These are phyloP conservation scores for Harlomillsia oculata DNA, from an alignment of 1,140 invertebrate genomes.

Conservation along the genomic window DNA sequence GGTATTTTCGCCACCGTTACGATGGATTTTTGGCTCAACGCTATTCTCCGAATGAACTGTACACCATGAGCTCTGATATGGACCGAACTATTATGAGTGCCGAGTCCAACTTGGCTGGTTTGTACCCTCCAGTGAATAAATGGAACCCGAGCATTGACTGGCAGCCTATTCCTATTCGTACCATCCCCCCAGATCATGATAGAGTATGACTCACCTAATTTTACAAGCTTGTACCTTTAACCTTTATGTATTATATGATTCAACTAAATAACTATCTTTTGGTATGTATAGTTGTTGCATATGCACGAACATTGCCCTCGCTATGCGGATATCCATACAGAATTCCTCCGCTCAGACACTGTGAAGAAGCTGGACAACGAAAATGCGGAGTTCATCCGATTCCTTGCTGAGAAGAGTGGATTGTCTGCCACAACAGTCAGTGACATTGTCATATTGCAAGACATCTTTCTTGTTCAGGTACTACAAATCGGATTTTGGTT, in stretches of 20 bases:
- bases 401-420: constrained; percentile 53
- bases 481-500: no score
- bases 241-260: not conserved
- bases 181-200: constrained; percentile 56
- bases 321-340: constrained; percentile 49
- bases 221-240: no score
- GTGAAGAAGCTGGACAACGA: constrained; percentile 50
- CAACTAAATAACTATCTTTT: no score
- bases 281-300: constrained; percentile 7
- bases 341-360: constrained; percentile 48
- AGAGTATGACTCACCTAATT: constrained; percentile 41
- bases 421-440: constrained; percentile 45
- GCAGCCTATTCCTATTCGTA: constrained; percentile 85
- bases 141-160: constrained; percentile 64
- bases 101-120: constrained; percentile 66
- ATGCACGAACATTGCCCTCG: constrained; percentile 45
- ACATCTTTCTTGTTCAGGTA: constrained; percentile 59
- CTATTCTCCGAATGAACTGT: constrained; percentile 53
- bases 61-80: constrained; percentile 66
- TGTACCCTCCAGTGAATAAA: constrained; percentile 56
- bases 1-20: constrained; percentile 63
- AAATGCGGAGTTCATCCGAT: constrained; percentile 54
- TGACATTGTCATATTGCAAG: constrained; percentile 53
- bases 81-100: constrained; percentile 87
- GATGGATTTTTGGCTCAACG: constrained; percentile 44